These are phyloP conservation scores for Chrysolina americana DNA, from an alignment of 2,888 invertebrate species.

Conservation along the genomic window DNA sequence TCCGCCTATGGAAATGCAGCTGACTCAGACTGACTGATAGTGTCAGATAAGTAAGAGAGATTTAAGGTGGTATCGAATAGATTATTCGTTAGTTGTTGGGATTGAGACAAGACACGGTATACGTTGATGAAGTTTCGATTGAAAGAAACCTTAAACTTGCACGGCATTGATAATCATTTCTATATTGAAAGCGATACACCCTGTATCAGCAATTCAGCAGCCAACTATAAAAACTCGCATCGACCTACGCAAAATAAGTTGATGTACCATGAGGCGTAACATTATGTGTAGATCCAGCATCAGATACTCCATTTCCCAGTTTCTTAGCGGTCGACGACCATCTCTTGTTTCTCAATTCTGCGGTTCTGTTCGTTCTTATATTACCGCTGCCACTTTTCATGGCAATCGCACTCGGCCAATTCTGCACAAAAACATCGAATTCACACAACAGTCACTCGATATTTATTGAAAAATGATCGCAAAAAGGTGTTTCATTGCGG, in stretches of 20 bases:
- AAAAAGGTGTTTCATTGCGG: not conserved
- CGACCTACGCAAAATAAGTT: slow-evolving; percentile 34
- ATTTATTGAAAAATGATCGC: not conserved
- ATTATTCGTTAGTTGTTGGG: too few relatives aligned
- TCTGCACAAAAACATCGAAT: not conserved
- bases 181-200: not conserved
- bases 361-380: slow-evolving; percentile 54
- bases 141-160: too few relatives aligned
- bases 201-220: not conserved
- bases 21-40: too few relatives aligned
- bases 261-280: slow-evolving; percentile 33
- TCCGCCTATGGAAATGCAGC: too few relatives aligned
- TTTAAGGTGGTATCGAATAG: too few relatives aligned
- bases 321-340: slow-evolving; percentile 49
- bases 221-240: slow-evolving; percentile 5
- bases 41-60: too few relatives aligned
- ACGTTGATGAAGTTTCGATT: too few relatives aligned
- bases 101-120: too few relatives aligned
- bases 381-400: slow-evolving; percentile 48
- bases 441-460: not conserved
- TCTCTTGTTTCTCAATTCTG: slow-evolving; percentile 53
- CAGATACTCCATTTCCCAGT: slow-evolving; percentile 37
- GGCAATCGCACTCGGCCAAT: slow-evolving; percentile 15
- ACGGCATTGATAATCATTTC: too few relatives aligned
- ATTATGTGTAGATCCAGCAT: slow-evolving; percentile 41